phyloP scores from a whole-genome alignment of 2,797 vertebrate genomes.

The Rhinichthys osculus region DNA sequence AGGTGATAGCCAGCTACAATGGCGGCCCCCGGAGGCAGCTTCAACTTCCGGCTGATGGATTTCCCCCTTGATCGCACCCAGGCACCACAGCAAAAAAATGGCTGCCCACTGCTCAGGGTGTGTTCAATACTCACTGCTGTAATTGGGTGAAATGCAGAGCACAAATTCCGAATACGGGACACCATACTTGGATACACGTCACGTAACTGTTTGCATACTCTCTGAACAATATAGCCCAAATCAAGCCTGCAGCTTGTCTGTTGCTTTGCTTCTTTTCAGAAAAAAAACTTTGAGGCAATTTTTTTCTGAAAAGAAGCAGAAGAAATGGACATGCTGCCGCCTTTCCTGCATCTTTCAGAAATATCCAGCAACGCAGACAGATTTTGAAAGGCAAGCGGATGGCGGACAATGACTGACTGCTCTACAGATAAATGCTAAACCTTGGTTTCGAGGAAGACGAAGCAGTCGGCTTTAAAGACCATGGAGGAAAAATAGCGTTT shows the following conservation, averaged over 20 bases:
- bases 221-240: constrained; percentile 27
- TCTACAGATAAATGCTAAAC: constrained; percentile 44
- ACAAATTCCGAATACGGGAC: too few relatives aligned
- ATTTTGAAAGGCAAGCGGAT: constrained; percentile 1
- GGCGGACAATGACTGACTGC: constrained; percentile 41
- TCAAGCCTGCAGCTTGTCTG: constrained; percentile 33
- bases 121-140: too few relatives aligned
- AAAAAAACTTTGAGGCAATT: not conserved
- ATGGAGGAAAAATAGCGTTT: not conserved
- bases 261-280: constrained; percentile 8
- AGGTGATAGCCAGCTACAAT: too few relatives aligned
- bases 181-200: too few relatives aligned
- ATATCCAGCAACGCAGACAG: constrained; percentile 10
- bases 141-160: too few relatives aligned
- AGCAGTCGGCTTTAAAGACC: constrained; percentile 14
- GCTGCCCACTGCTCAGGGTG: too few relatives aligned
- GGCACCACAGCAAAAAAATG: too few relatives aligned
- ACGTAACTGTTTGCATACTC: not conserved
- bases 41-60: too few relatives aligned
- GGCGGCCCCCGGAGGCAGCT: too few relatives aligned
- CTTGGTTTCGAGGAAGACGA: not conserved
- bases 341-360: constrained; percentile 19
- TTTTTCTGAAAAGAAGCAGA: not conserved
- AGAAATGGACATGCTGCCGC: not conserved
- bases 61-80: too few relatives aligned